Evolutionary conservation across 2,888 invertebrate genomes (phyloP).

Genomic region (Drosophila engyochracea): DNA sequence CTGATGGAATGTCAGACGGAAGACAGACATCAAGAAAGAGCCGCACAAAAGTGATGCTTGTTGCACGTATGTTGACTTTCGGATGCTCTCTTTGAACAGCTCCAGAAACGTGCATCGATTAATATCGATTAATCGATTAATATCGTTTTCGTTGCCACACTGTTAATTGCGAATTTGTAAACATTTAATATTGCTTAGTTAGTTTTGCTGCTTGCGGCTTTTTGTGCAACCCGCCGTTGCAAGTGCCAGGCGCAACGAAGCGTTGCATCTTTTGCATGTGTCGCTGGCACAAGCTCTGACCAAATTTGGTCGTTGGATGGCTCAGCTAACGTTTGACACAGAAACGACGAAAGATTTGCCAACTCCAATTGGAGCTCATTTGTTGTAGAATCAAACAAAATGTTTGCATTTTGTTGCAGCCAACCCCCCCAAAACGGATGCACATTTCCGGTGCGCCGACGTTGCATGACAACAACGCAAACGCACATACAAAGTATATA

Average conservation of each 20-base stretch:
- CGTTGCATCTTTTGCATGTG: slow-evolving; percentile 68
- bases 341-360: slow-evolving; percentile 64
- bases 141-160: not conserved
- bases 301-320: slow-evolving; percentile 46
- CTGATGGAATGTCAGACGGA: slow-evolving; percentile 38
- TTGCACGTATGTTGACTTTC: not conserved
- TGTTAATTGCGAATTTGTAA: slow-evolving; percentile 4
- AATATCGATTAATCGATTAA: not conserved
- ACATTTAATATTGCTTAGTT: slow-evolving; percentile 22
- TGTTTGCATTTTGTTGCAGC: slow-evolving; percentile 51
- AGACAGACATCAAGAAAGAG: not conserved
- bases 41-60: not conserved
- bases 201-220: slow-evolving; percentile 42
- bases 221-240: slow-evolving; percentile 57
- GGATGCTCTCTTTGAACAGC: not conserved
- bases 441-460: slow-evolving; percentile 62
- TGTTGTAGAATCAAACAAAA: slow-evolving; percentile 62
- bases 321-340: slow-evolving; percentile 69
- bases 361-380: slow-evolving; percentile 55
- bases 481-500: slow-evolving; percentile 25
- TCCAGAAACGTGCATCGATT: not conserved
- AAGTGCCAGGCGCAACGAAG: slow-evolving; percentile 70
- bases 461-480: slow-evolving; percentile 73
- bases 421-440: slow-evolving; percentile 61
- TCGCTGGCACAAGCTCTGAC: slow-evolving; percentile 16